phyloP scores from a whole-genome alignment of 2,113 vertebrate genomes.

The Sinocyclocheilus anophthalmus region DNA sequence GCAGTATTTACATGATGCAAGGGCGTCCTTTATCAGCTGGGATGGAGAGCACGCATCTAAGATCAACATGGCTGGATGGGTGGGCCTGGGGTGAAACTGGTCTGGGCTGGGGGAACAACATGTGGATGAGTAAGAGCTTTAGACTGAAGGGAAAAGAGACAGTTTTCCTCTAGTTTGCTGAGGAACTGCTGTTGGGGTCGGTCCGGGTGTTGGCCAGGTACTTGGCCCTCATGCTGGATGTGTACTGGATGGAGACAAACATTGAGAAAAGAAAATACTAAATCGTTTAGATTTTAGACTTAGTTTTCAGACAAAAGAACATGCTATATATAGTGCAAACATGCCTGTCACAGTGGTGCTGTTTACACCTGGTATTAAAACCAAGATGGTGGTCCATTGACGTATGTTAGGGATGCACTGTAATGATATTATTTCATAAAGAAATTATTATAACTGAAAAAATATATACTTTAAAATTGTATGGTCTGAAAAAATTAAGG shows the following conservation, averaged over 20 bases:
- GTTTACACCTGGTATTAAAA: not conserved
- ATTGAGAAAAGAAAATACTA: not conserved
- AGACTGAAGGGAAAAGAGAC: not conserved
- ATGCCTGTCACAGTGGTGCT: not conserved
- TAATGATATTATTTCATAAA: too few relatives aligned
- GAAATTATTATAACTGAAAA: too few relatives aligned
- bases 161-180: conserved; percentile 73
- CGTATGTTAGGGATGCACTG: not conserved
- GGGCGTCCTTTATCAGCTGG: conserved; percentile 23
- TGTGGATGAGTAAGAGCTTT: not conserved
- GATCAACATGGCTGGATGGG: conserved; percentile 19
- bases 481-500: too few relatives aligned
- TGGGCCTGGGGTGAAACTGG: conserved; percentile 32
- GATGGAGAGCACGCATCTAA: conserved; percentile 45
- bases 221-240: conserved; percentile 99
- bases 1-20: conserved; percentile 50
- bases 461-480: too few relatives aligned
- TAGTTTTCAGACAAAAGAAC: not conserved
- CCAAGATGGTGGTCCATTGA: not conserved
- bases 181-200: conserved; percentile 77
- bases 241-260: conserved; percentile 84
- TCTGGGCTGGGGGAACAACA: conserved; percentile 30
- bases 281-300: not conserved
- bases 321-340: not conserved
- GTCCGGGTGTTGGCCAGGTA: conserved; percentile 95